A percentile compares a stretch with the other conserved stretches of the same genome.
phyloP scores from a whole-genome alignment of 2,797 vertebrate species.

The Neolamprologus multifasciatus region DNA sequence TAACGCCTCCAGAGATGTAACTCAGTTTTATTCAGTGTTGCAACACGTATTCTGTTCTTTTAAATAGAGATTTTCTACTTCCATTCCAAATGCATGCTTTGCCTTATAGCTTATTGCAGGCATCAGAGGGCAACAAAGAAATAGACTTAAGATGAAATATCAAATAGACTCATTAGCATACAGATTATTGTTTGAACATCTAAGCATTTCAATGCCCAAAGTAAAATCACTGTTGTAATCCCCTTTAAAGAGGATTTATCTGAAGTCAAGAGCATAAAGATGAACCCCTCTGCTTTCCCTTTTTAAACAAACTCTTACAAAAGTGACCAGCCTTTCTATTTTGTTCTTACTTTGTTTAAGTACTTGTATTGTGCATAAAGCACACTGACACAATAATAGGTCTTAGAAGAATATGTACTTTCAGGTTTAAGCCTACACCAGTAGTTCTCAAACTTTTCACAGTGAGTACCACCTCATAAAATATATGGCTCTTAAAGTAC shows the following conservation, averaged over 20 bases:
- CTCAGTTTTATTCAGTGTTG: not conserved
- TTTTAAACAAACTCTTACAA: conserved; percentile 14
- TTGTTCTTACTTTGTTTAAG: not conserved
- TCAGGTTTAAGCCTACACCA: not conserved
- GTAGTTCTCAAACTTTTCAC: not conserved
- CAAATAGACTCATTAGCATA: conserved; percentile 39
- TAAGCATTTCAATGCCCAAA: conserved; percentile 4
- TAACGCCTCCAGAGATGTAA: not conserved
- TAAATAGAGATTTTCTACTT: not conserved
- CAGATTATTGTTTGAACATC: conserved; percentile 38
- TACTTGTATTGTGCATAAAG: not conserved
- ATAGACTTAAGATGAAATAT: conserved; percentile 29
- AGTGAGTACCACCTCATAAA: not conserved
- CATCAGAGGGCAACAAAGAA: conserved; percentile 13
- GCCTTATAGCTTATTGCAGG: not conserved
- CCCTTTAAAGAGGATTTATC: conserved; percentile 17
- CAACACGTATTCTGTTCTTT: not conserved
- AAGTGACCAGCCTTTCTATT: not conserved
- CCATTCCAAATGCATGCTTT: not conserved
- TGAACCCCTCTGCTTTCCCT: not conserved
- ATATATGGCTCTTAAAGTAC: not conserved
- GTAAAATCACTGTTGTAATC: conserved; percentile 19
- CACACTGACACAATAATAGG: not conserved
- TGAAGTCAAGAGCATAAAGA: conserved; percentile 17
- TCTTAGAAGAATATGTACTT: not conserved